phyloP scores from a whole-genome alignment of 1,140 invertebrate genomes.

The Drosophila jambulina region DNA sequence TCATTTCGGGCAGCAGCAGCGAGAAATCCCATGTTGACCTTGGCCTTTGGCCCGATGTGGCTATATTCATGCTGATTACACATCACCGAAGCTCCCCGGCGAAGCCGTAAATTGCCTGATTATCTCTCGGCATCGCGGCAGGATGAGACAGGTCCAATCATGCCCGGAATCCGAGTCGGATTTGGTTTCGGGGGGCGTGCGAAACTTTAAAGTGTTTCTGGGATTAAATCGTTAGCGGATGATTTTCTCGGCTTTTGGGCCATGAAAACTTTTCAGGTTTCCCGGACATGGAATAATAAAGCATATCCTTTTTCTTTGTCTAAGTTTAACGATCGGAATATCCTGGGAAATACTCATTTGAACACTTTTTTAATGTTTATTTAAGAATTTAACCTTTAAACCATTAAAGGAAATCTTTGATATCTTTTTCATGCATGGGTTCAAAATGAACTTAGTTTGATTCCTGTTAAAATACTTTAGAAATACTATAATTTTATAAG shows the following conservation, averaged over 20 bases:
- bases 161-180: conserved; percentile 1
- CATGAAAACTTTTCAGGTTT: conserved; percentile 19
- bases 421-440: not conserved
- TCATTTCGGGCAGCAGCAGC: conserved; percentile 37
- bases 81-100: conserved; percentile 13
- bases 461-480: not conserved
- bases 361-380: not conserved
- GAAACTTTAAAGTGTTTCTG: conserved; percentile 30
- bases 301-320: conserved; percentile 1
- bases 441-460: not conserved
- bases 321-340: not conserved
- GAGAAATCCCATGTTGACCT: conserved; percentile 70
- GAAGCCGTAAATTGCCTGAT: conserved; percentile 66
- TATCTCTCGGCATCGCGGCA: conserved; percentile 31
- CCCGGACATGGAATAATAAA: conserved; percentile 9
- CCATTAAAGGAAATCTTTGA: not conserved
- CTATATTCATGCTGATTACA: conserved; percentile 69
- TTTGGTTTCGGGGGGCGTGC: not conserved
- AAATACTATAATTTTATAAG: not conserved
- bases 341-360: not conserved
- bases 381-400: not conserved
- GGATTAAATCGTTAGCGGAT: conserved; percentile 25
- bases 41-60: conserved; percentile 51
- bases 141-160: conserved; percentile 18
- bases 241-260: not conserved